Evolutionary conservation across 2,888 invertebrate genomes (phyloP), one percentile per base, ranked within the genome.

Genomic region (Odontothrips loti): DNA sequence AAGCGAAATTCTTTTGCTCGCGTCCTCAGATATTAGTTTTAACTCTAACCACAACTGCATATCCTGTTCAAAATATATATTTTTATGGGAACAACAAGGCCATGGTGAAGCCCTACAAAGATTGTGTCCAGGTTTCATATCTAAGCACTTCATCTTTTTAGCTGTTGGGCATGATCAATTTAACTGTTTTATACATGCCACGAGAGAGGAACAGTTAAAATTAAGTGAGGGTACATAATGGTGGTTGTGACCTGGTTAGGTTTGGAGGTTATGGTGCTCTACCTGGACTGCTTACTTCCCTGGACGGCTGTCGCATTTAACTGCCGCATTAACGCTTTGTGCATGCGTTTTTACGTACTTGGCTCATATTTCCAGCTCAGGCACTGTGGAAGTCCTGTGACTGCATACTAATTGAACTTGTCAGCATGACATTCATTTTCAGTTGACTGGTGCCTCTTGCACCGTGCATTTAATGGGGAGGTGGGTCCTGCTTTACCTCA

Each of bases 371-470:
- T 15, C 20, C 10, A 17, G 20, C 58, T 15, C 58, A 1, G 17
- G 15, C 6, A 58, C 58, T 20, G 1, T 58, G 20, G 17, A 15
- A 1, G 17, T 20, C 58, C 58, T 58, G 58, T 20, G 20, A 17
- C 20, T 58, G 58, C 58, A 58, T 58, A 58, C 20, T 58, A 15
- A 20, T 58, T 58, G 23, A 75, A 27, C 68, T 75, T 75, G 68
- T 75, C 68, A 75, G 68, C 68, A 75, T 75, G 68, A 75, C 68
- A 75, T 75, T 75, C 68, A 75, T 27, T 75, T 75, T 75, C 68
- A 75, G 27, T 58, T 58, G 58, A 27, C 12, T 75, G 68, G 12
- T 27, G 8, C 68, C 9, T 75, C 68, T 75, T 12, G n/a, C 68
- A 58, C 58, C 58, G 10, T 4, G 8, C 58, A 58, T 34, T 79